phyloP scores from a whole-genome alignment of 2,113 vertebrate genomes.

The Laterallus jamaicensis region DNA sequence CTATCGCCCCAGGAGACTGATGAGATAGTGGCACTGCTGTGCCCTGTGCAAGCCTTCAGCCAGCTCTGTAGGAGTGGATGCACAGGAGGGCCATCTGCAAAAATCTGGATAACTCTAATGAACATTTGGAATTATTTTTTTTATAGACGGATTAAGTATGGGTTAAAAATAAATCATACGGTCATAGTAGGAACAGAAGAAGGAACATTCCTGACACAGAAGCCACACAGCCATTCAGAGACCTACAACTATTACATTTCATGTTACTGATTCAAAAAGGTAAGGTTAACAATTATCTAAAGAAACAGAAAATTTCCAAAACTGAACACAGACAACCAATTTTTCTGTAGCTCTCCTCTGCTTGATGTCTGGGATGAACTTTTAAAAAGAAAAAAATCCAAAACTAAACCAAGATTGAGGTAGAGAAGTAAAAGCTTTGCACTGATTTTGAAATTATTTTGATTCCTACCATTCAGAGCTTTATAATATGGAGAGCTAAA shows the following conservation, averaged over 20 bases:
- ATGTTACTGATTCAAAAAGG: neutral
- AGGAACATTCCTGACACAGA: neutral
- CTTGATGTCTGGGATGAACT: accelerated
- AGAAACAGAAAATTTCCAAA: neutral
- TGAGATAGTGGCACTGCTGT: neutral
- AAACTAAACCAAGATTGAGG: neutral
- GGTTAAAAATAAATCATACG: neutral
- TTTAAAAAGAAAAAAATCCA: neutral
- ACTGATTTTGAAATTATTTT: neutral
- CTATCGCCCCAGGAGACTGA: neutral
- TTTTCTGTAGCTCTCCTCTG: neutral
- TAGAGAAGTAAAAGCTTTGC: neutral
- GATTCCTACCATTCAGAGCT: neutral
- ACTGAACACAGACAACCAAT: neutral
- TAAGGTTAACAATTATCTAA: neutral
- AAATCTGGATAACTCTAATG: neutral
- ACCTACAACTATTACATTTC: neutral
- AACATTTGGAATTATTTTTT: neutral
- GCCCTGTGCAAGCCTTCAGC: neutral
- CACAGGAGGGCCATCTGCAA: neutral
- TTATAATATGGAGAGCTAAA: neutral
- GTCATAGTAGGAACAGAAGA: neutral
- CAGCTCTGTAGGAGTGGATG: neutral
- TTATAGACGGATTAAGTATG: neutral
- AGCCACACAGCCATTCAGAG: neutral